Percentiles rank a stretch among this genome's conserved stretches.
Evolutionary conservation across 2,113 vertebrate genomes (phyloP).

Genomic region (Carassius gibelio): DNA sequence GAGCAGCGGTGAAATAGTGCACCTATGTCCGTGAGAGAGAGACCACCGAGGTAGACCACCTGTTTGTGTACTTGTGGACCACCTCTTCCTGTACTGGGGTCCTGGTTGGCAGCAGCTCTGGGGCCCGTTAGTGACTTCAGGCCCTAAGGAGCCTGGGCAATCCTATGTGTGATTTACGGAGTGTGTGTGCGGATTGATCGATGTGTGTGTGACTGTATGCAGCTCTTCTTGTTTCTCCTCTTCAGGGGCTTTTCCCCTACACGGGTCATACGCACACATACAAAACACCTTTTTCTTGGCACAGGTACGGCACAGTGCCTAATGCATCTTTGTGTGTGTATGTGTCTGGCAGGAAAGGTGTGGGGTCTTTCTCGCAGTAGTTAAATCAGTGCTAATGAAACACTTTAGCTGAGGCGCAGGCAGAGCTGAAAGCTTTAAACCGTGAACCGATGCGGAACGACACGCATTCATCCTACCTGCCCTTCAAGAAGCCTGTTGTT

Average conservation of each 20-base stretch:
- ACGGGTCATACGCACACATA: neutral
- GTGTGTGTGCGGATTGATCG: slow-evolving; percentile 75
- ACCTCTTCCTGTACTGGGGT: slow-evolving; percentile 64
- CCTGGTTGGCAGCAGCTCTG: slow-evolving; percentile 59
- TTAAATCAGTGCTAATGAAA: slow-evolving; percentile 75
- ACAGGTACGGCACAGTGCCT: slow-evolving; percentile 56
- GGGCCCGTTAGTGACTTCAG: slow-evolving; percentile 62
- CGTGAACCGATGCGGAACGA: slow-evolving; percentile 34
- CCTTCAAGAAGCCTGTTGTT: neutral
- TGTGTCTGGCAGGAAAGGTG: slow-evolving; percentile 58
- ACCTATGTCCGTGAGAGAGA: slow-evolving; percentile 31
- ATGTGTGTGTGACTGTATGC: slow-evolving; percentile 44
- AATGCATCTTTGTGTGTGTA: slow-evolving; percentile 57
- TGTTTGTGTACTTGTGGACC: slow-evolving; percentile 66
- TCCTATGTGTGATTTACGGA: slow-evolving; percentile 73
- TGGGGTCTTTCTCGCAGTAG: slow-evolving; percentile 63
- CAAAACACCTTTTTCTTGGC: slow-evolving; percentile 58
- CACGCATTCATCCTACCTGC: slow-evolving; percentile 10
- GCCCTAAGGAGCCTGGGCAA: slow-evolving; percentile 59
- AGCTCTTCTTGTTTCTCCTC: slow-evolving; percentile 6
- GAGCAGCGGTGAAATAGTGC: slow-evolving; percentile 11
- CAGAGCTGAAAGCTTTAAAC: slow-evolving; percentile 57
- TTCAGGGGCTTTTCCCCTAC: slow-evolving; percentile 53
- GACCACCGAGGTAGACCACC: slow-evolving; percentile 80
- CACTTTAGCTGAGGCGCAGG: slow-evolving; percentile 65